Conservation (phyloP, 1,140 invertebrate species). For the Drosophila cardini region DNA sequence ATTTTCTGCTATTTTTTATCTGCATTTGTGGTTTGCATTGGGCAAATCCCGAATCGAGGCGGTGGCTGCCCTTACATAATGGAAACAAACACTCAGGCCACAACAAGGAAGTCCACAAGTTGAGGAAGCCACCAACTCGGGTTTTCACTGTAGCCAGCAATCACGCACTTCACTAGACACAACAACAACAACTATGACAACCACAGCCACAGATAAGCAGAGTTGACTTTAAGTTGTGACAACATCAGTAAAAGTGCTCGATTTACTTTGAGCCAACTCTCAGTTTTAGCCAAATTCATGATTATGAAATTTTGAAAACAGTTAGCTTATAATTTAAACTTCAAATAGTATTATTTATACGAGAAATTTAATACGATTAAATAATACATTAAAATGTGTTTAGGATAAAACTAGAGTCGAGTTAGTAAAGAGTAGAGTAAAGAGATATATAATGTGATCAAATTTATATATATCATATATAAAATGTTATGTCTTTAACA, state of each 20-base stretch:
- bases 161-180: slow-evolving; percentile 37
- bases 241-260: slow-evolving; percentile 4
- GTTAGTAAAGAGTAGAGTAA: no score
- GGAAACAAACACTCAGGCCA: slow-evolving; percentile 13
- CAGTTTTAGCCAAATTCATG: not conserved
- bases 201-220: not conserved
- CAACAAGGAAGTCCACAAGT: slow-evolving; percentile 31
- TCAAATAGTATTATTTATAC: not conserved
- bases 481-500: no score
- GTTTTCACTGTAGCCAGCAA: slow-evolving; percentile 26
- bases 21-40: slow-evolving; percentile 40
- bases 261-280: not conserved
- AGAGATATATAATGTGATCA: no score
- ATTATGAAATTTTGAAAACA: not conserved
- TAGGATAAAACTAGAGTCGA: no score
- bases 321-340: not conserved
- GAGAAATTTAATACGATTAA: no score
- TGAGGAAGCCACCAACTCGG: slow-evolving; percentile 27
- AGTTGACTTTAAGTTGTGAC: slow-evolving; percentile 9
- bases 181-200: not conserved
- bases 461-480: no score
- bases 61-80: slow-evolving; percentile 49
- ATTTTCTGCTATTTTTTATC: not conserved
- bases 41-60: slow-evolving; percentile 33
- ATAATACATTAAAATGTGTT: no score